These are phyloP conservation scores for Cyanoramphus novaezelandiae DNA, from an alignment of 2,113 vertebrate species.

Conservation along the genomic window DNA sequence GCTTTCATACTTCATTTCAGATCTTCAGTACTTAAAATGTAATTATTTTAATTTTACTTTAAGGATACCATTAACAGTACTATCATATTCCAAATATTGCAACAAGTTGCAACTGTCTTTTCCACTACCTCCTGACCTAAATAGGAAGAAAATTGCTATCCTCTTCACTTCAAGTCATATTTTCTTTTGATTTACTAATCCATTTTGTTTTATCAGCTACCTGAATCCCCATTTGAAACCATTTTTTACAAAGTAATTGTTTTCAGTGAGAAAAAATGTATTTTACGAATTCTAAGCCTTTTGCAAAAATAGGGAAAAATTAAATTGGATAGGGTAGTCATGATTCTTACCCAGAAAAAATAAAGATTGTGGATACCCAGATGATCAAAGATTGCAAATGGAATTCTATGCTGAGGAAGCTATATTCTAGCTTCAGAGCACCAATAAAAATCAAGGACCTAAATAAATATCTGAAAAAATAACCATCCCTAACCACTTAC, in stretches of 20 bases:
- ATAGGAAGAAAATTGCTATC: conserved; percentile 6
- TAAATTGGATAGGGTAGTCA: not conserved
- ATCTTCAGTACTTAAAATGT: not conserved
- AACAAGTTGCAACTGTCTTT: not conserved
- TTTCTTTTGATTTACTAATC: conserved; percentile 40
- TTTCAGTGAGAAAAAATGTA: not conserved
- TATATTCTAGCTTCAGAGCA: not conserved
- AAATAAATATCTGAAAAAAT: not conserved
- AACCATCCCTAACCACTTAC: not conserved
- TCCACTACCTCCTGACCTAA: not conserved
- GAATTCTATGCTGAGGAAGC: not conserved
- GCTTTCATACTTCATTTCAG: not conserved
- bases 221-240: not conserved
- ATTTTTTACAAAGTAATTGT: conserved; percentile 20
- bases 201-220: conserved; percentile 39
- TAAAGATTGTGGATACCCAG: not conserved
- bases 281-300: conserved; percentile 25
- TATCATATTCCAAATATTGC: not conserved
- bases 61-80: not conserved
- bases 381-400: not conserved
- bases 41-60: not conserved
- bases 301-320: not conserved
- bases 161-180: not conserved
- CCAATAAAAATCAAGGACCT: not conserved
- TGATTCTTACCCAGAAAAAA: not conserved